These are phyloP conservation scores for Pristionchus japonicus DNA, from an alignment of 2,888 invertebrate genomes.

Conservation along the genomic window DNA sequence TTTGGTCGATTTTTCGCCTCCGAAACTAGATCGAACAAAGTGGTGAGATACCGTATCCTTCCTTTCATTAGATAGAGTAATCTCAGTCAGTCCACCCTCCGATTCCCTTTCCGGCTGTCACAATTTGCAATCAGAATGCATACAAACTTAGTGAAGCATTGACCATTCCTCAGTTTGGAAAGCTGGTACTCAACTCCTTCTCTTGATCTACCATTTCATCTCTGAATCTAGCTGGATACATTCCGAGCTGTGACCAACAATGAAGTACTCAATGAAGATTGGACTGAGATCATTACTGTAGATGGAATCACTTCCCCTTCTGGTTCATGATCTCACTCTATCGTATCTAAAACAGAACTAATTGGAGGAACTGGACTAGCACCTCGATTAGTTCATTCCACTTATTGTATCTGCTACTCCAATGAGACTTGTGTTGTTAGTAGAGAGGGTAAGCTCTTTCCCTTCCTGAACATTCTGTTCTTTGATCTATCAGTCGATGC, in stretches of 20 bases:
- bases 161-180: conserved; percentile 26
- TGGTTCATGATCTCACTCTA: neutral
- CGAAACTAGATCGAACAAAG: conserved; percentile 24
- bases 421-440: conserved; percentile 15
- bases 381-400: conserved; percentile 36
- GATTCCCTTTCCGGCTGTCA: conserved; percentile 19
- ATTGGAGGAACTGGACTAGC: neutral
- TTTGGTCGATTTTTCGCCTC: neutral
- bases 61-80: neutral
- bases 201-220: neutral
- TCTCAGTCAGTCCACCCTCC: conserved; percentile 27
- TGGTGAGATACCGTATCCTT: neutral
- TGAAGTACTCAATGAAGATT: conserved; percentile 18
- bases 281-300: neutral
- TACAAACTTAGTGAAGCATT: conserved; percentile 26
- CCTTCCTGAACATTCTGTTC: neutral
- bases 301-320: neutral
- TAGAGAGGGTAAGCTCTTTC: neutral
- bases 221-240: neutral
- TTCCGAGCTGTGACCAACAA: conserved; percentile 17
- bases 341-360: neutral
- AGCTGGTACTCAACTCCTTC: neutral
- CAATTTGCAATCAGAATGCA: conserved; percentile 27
- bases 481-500: conserved; percentile 34
- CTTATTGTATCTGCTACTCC: neutral